Base-by-base conservation (phyloP, 2,797 vertebrate species). In the Eulemur coronatus region DNA sequence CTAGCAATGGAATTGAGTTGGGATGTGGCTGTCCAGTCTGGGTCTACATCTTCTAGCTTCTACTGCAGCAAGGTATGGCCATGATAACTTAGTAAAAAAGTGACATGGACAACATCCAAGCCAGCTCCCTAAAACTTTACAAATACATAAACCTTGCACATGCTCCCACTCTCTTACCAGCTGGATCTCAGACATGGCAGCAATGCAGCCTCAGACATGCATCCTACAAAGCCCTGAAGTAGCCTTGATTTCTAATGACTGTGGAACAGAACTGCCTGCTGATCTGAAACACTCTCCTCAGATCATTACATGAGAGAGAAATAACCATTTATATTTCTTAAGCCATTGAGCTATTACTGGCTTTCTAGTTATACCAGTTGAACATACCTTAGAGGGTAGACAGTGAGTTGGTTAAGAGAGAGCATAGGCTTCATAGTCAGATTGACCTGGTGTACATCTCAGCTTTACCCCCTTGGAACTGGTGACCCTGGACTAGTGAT, bases 301-400 rank as follows among this genome's bases (percentile, higher is more conserved):
- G 91, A 78, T 24, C 43, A 52, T 89, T 73, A 52, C 18, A 14
- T 63, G 48, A 81, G 70, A 80, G 30, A 81, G 26, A 89, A 65
- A 79, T 38, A 72, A 50, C 59, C 63, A 84, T 46, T 43, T 67
- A 43, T 50, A 76, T 57, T 73, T 91, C 70, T 80, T 84, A 89
- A 92, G 46, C 76, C 50, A 67, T 12, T 84, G 57, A 90, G 43
- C 63, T 92, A 80, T 72, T 57, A 75, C 38, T 69, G 59, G 72
- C 30, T 97, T 84, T 91, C 84, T 91, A 69, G 76, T 70, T 84
- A 65, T 8, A 63, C 22, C 69, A 84, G 35, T 11, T 94, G 79
- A 91, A n/a, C 43, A 38, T 67, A 52, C 41, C 26, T 73, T 87
- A 79, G 63, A 92, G 38, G 6, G 9, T 48, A 67, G 48, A 59